These are phyloP conservation scores for Girardinichthys multiradiatus DNA, from an alignment of 2,113 vertebrate species.

Conservation along the genomic window DNA sequence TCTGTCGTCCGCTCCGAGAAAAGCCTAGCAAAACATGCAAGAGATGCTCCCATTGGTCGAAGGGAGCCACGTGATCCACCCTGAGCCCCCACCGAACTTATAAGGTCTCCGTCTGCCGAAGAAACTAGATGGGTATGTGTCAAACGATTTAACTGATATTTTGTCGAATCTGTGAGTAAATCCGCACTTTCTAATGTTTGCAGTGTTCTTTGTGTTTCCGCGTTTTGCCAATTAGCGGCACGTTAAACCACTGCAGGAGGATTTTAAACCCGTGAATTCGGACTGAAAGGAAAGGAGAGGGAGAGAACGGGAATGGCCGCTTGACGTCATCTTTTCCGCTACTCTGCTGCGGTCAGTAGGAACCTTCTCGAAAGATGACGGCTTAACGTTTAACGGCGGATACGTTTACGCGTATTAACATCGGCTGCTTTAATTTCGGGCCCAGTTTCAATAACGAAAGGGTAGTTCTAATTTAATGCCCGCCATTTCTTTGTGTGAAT, in stretches of 20 bases:
- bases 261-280: conserved; percentile 17
- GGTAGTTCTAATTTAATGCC: neutral
- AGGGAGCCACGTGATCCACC: conserved; percentile 63
- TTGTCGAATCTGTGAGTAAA: conserved; percentile 19
- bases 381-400: conserved; percentile 9
- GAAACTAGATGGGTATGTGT: conserved; percentile 63
- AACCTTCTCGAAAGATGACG: conserved; percentile 78
- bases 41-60: conserved; percentile 67
- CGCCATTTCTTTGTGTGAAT: conserved; percentile 15
- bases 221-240: neutral
- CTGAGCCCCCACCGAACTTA: conserved; percentile 60
- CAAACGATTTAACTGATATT: conserved; percentile 45
- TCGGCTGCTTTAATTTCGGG: neutral
- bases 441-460: neutral
- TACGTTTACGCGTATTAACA: neutral
- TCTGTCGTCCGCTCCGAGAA: conserved; percentile 78
- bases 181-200: neutral
- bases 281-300: conserved; percentile 33
- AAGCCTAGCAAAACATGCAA: conserved; percentile 80
- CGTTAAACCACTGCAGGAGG: neutral
- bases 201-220: neutral
- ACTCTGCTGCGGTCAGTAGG: conserved; percentile 73
- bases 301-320: conserved; percentile 57
- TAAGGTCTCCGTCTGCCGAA: conserved; percentile 69
- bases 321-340: conserved; percentile 84